Evolutionary conservation across 2,888 invertebrate genomes (phyloP).

Genomic region (Drosophila quinaria): DNA sequence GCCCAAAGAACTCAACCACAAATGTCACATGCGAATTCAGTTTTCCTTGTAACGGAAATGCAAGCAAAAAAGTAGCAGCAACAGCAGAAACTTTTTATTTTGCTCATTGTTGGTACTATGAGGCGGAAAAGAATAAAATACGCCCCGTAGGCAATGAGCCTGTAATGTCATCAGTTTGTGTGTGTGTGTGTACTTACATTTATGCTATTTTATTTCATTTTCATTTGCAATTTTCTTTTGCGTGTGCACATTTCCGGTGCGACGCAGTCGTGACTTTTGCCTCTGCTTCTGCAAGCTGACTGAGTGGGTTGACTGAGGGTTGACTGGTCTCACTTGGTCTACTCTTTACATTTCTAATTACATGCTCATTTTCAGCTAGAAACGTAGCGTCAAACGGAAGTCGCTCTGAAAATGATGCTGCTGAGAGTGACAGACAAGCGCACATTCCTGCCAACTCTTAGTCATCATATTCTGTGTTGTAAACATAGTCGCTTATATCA

Average conservation of each 20-base stretch:
- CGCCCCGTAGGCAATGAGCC: constrained; percentile 58
- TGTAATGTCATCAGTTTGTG: constrained; percentile 15
- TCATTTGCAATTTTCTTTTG: constrained; percentile 72
- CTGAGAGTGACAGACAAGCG: background rate
- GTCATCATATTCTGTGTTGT: constrained; percentile 44
- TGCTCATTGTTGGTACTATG: constrained; percentile 62
- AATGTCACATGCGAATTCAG: constrained; percentile 73
- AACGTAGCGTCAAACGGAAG: constrained; percentile 53
- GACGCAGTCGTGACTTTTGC: constrained; percentile 65
- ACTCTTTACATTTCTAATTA: constrained; percentile 75
- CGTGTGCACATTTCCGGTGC: constrained; percentile 70
- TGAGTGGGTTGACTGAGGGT: constrained; percentile 6
- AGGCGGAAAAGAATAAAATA: constrained; percentile 63
- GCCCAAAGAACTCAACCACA: constrained; percentile 52
- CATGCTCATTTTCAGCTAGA: constrained; percentile 71
- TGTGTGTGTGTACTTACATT: constrained; percentile 57
- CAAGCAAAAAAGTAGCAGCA: constrained; percentile 68
- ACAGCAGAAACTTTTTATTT: constrained; percentile 64
- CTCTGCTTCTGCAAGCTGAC: constrained; percentile 35
- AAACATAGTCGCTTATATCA: constrained; percentile 56
- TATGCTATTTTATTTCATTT: constrained; percentile 74
- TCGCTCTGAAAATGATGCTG: constrained; percentile 42
- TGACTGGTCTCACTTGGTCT: constrained; percentile 31
- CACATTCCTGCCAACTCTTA: constrained; percentile 2
- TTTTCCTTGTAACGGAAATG: constrained; percentile 72